These are phyloP conservation scores for Spizaetus ornatus DNA, from an alignment of 2,113 vertebrate genomes.

Conservation along the genomic window DNA sequence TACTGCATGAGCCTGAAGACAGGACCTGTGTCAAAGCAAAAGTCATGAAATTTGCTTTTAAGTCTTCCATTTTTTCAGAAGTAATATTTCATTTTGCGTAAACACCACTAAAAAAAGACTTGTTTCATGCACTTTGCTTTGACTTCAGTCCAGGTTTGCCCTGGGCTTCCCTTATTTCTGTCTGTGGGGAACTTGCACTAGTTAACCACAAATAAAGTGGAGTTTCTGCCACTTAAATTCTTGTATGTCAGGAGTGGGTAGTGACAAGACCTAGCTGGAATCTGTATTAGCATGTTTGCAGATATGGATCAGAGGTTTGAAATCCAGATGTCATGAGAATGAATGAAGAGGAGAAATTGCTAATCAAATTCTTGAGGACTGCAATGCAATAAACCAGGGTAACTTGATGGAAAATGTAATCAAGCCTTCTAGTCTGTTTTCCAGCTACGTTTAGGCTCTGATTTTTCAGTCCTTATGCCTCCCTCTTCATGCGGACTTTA, in stretches of 20 bases:
- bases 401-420: slow-evolving; percentile 48
- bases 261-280: background rate
- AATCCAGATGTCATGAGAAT: background rate
- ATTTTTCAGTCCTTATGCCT: background rate
- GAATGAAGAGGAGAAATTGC: slow-evolving; percentile 23
- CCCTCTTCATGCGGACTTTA: background rate
- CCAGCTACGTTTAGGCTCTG: background rate
- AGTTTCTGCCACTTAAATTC: background rate
- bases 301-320: background rate
- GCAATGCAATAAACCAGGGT: slow-evolving; percentile 9
- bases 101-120: background rate
- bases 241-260: background rate
- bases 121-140: background rate
- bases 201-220: background rate
- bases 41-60: background rate
- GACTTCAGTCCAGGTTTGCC: background rate
- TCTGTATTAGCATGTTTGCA: slow-evolving; percentile 4
- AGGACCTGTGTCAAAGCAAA: background rate
- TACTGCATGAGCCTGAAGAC: accelerated
- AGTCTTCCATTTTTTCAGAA: background rate
- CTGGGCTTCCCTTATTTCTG: background rate
- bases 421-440: slow-evolving; percentile 15
- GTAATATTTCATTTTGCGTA: background rate
- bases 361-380: slow-evolving; percentile 25
- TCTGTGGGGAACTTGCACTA: background rate